Evolutionary conservation across 2,888 invertebrate genomes (phyloP), one percentile per base, ranked within the genome.

Genomic region (Pollenia angustigena): DNA sequence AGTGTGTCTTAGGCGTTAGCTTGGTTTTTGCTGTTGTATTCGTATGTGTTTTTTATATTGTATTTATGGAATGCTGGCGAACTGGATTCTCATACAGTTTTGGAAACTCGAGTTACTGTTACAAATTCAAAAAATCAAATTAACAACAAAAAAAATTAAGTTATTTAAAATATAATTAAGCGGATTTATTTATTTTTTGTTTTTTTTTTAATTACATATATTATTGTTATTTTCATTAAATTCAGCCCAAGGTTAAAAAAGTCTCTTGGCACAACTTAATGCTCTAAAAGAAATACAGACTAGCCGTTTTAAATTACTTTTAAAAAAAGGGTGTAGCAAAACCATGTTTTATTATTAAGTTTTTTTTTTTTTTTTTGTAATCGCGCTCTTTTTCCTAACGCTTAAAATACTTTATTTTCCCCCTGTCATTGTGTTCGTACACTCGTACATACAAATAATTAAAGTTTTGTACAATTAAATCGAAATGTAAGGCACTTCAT

Each of bases 231-330:
- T 32, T 56, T 83, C 54, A 66, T 78, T 83, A 56, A 78, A 48
- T 66, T 52, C 62, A 54, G 69, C 62, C 78, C 86, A 86, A 86
- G 86, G 86, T 86, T 81, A 74, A 60, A 72, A 48, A 14, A 58
- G 69, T 80, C 23, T 79, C 74, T 75, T 60, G 71, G 50, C 50
- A 75, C 9, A 81, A 81, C 69, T 85, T 76, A 76, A 81, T 81
- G 68, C 76, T 64, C 44, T 46, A 81, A 72, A 66, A 66, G 71
- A 78, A 74, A 85, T 60, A 62, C 12, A 46, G 58, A 54, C 46
- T 23, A 32, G 60, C 9, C 46, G 85, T 85, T 68, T 81, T 44
- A 68, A 79, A 66, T 85, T 81, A 85, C 85, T 64, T 76, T 84
- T 71, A 40, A 32, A 56, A 74, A 71, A 78, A 72, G 72, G 71